Evolutionary conservation across 2,888 invertebrate genomes (phyloP).

Genomic region (Apotomis turbidana): DNA sequence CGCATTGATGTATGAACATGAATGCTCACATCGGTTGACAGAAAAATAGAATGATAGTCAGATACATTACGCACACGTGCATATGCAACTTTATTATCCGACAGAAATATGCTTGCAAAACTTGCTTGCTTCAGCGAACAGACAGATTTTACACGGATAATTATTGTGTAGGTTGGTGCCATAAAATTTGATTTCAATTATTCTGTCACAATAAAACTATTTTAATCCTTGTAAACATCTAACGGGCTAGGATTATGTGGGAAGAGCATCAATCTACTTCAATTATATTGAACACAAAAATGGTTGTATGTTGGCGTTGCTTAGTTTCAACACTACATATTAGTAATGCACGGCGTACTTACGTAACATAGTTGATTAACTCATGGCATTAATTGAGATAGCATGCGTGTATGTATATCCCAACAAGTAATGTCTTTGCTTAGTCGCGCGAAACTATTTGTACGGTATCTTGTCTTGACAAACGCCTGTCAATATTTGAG

Average conservation of each 20-base stretch:
- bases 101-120: too few species aligned
- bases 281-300: constrained; percentile 16
- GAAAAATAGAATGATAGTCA: neutral
- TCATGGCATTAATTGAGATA: constrained; percentile 7
- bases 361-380: constrained; percentile 4
- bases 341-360: neutral
- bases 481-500: constrained; percentile 32
- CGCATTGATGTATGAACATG: constrained; percentile 6
- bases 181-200: neutral
- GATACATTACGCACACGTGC: neutral
- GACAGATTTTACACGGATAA: neutral
- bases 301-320: constrained; percentile 23
- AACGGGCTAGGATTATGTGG: constrained; percentile 19
- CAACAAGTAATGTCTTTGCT: neutral
- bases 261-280: constrained; percentile 21
- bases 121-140: neutral
- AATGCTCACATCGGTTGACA: neutral
- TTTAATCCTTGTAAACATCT: constrained; percentile 14
- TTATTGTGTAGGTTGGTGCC: neutral
- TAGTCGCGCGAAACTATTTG: constrained; percentile 29
- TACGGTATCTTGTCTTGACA: constrained; percentile 2
- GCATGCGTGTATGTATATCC: neutral
- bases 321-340: neutral
- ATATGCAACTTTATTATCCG: too few species aligned
- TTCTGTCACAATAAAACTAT: constrained; percentile 2